Conservation (phyloP, 2,888 invertebrate species). For the Chloroclystis v-ata region DNA sequence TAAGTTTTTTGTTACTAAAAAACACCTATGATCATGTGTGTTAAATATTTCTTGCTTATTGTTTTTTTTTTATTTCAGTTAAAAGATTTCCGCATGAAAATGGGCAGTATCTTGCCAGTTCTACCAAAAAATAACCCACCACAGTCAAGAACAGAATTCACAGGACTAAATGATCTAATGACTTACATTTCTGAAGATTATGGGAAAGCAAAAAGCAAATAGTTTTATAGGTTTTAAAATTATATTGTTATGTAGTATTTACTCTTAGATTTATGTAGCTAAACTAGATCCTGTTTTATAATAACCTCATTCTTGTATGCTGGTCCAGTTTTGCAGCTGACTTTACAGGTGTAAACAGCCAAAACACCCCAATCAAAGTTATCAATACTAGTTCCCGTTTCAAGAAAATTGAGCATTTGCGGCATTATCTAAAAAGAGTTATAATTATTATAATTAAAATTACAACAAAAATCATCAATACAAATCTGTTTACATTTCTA, state of each 20-base stretch:
- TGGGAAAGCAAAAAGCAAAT: conserved; percentile 52
- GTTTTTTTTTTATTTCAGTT: conserved; percentile 72
- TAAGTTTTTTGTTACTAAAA: conserved; percentile 59
- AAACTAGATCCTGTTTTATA: conserved; percentile 87
- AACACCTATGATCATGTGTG: not conserved
- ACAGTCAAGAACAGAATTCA: conserved; percentile 91
- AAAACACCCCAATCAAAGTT: conserved; percentile 94
- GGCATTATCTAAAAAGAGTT: conserved; percentile 83
- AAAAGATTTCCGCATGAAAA: conserved; percentile 88
- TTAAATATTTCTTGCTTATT: not conserved
- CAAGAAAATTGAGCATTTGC: conserved; percentile 84
- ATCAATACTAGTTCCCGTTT: conserved; percentile 78
- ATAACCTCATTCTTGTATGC: conserved; percentile 88
- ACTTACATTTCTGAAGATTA: conserved; percentile 84
- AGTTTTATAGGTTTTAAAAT: conserved; percentile 14
- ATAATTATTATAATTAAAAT: not conserved
- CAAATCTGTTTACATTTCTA: not conserved
- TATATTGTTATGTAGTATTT: not conserved
- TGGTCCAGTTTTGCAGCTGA: conserved; percentile 82
- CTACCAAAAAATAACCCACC: conserved; percentile 88
- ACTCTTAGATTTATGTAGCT: conserved; percentile 3
- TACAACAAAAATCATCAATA: not conserved
- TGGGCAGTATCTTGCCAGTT: conserved; percentile 86
- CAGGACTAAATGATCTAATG: conserved; percentile 88
- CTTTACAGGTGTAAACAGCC: conserved; percentile 89